Conservation (phyloP, 2,888 invertebrate species). For the Drosophila cracens region DNA sequence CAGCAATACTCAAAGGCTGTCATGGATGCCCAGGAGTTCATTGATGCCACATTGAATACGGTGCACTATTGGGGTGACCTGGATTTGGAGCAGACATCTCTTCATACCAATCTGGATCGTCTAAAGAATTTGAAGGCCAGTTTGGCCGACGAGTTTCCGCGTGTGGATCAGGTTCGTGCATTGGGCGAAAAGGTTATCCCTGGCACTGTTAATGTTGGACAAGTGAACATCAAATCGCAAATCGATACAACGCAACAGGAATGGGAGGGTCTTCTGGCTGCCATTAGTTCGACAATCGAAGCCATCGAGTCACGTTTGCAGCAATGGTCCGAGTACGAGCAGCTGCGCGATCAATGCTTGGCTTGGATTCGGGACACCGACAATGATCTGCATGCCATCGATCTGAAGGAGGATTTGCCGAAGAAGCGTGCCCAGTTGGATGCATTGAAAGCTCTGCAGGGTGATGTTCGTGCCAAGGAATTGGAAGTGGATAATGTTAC, state of each 20-base stretch:
- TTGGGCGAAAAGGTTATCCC: constrained; percentile 96
- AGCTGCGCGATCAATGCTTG: constrained; percentile 92
- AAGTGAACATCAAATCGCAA: constrained; percentile 93
- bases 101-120: constrained; percentile 94
- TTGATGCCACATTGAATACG: constrained; percentile 93
- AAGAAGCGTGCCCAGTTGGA: constrained; percentile 95
- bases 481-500: constrained; percentile 96
- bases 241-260: constrained; percentile 95
- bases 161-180: constrained; percentile 91
- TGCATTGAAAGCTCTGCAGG: constrained; percentile 91
- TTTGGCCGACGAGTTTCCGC: constrained; percentile 93
- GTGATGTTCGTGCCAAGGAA: constrained; percentile 95
- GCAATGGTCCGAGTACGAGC: constrained; percentile 97
- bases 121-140: constrained; percentile 91
- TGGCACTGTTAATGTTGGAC: constrained; percentile 93
- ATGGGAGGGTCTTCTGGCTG: constrained; percentile 93
- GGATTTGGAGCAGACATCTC: constrained; percentile 92
- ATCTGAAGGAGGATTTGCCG: constrained; percentile 91
- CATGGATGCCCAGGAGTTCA: constrained; percentile 94
- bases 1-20: constrained; percentile 95
- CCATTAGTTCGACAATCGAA: constrained; percentile 91
- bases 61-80: constrained; percentile 93
- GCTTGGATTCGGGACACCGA: constrained; percentile 96
- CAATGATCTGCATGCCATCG: constrained; percentile 93
- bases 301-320: constrained; percentile 92